Percentiles rank a stretch among this genome's conserved stretches.
phyloP scores from a whole-genome alignment of 2,797 vertebrate species.

The Poeciliopsis turneri region DNA sequence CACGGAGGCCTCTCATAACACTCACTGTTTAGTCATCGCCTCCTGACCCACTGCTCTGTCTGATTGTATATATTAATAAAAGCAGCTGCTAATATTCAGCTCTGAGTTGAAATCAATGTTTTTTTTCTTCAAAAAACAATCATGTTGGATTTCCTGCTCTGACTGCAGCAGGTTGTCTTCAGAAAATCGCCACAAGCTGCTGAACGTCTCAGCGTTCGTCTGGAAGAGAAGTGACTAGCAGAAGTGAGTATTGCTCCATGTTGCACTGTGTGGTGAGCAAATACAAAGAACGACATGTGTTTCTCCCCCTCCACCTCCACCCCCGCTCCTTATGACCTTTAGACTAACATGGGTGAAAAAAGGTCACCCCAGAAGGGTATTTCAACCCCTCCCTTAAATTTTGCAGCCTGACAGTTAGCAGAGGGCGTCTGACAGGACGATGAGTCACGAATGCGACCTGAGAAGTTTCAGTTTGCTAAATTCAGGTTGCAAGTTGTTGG shows the following conservation, averaged over 20 bases:
- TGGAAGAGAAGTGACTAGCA: slow-evolving; percentile 12
- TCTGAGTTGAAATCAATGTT: background rate
- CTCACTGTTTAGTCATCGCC: too few species aligned
- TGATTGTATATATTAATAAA: background rate
- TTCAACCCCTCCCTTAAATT: slow-evolving; percentile 19
- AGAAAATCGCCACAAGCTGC: slow-evolving; percentile 6
- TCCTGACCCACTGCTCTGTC: background rate
- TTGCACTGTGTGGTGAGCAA: slow-evolving; percentile 2
- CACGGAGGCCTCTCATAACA: background rate
- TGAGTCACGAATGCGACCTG: slow-evolving; percentile 30
- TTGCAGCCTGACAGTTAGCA: slow-evolving; percentile 21
- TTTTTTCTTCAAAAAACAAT: background rate
- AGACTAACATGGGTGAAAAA: slow-evolving; percentile 22
- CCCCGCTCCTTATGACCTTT: slow-evolving; percentile 6
- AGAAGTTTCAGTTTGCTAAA: slow-evolving; percentile 18
- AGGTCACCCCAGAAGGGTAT: slow-evolving; percentile 30
- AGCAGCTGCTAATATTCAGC: background rate
- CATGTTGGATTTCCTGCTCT: slow-evolving; percentile 1
- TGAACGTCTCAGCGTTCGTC: slow-evolving; percentile 21
- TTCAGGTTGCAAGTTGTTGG: slow-evolving; percentile 10
- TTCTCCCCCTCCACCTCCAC: background rate
- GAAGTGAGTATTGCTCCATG: slow-evolving; percentile 19
- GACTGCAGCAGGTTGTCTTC: slow-evolving; percentile 5
- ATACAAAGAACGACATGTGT: background rate
- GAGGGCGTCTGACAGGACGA: slow-evolving; percentile 29